Percentiles rank a stretch among this genome's conserved stretches.
These are phyloP conservation scores for Felis catus DNA, from an alignment of 2,113 vertebrate genomes.

Conservation along the genomic window DNA sequence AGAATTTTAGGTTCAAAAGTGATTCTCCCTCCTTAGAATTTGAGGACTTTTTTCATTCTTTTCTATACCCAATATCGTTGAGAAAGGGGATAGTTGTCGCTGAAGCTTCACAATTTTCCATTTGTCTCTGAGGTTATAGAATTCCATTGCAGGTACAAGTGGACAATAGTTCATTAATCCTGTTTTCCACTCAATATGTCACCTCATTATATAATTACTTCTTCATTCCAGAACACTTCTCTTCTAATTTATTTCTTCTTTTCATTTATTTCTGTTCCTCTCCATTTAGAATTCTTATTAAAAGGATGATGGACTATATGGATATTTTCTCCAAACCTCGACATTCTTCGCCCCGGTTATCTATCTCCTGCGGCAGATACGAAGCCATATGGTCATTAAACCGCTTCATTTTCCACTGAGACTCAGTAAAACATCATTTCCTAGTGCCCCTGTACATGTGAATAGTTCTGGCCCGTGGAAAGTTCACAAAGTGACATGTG, in stretches of 20 bases:
- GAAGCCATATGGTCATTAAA: background rate
- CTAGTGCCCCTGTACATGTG: background rate
- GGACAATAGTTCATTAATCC: background rate
- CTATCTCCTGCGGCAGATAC: background rate
- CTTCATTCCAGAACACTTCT: background rate
- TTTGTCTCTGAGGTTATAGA: background rate
- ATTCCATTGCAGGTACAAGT: background rate
- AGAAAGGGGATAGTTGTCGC: background rate
- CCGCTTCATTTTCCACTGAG: background rate
- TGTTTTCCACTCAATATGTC: background rate
- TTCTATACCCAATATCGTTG: background rate
- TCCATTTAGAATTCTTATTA: background rate
- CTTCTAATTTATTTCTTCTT: background rate
- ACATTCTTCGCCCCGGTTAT: background rate
- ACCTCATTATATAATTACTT: background rate
- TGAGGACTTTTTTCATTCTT: background rate
- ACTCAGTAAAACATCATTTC: background rate
- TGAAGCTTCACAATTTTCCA: background rate
- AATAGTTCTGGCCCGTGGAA: background rate
- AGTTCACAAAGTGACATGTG: background rate
- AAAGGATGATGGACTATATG: background rate
- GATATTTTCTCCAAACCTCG: background rate
- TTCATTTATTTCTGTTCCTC: background rate
- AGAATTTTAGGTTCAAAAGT: background rate
- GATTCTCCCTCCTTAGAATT: background rate